Conservation (phyloP, 2,888 invertebrate species). For the Epinotia bilunana region DNA sequence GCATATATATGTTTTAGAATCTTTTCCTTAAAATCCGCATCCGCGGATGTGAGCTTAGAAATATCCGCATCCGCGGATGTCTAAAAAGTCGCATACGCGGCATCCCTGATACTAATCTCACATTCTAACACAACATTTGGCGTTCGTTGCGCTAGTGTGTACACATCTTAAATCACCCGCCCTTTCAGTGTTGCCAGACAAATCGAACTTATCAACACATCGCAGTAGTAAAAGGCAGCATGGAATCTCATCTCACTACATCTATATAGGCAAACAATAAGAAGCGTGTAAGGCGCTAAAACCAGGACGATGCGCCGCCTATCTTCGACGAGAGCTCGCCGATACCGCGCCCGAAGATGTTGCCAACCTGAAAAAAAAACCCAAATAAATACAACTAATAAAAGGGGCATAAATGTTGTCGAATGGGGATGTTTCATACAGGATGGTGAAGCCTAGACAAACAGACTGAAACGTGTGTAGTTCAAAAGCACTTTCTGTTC, state of each 20-base stretch:
- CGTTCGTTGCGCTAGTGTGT: background rate
- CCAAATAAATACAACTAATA: background rate
- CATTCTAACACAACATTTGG: background rate
- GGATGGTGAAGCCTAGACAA: no score
- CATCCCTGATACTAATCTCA: no score
- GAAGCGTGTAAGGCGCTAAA: constrained; percentile 82
- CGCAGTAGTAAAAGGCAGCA: constrained; percentile 62
- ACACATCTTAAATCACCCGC: background rate
- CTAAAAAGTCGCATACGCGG: no score
- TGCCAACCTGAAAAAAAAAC: constrained; percentile 87
- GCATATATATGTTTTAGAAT: no score
- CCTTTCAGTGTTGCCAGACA: constrained; percentile 30
- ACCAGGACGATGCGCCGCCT: constrained; percentile 93
- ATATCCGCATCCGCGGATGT: no score
- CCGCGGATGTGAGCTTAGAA: no score
- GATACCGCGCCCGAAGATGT: constrained; percentile 95
- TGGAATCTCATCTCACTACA: constrained; percentile 63
- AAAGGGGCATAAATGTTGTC: background rate
- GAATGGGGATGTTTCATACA: no score
- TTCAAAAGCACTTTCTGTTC: no score
- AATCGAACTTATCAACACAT: constrained; percentile 24
- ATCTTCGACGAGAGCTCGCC: constrained; percentile 95
- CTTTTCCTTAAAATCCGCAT: no score
- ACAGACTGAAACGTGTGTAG: no score
- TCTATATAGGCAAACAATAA: constrained; percentile 62